Base-by-base conservation (phyloP, 37 sponge, comb jelly and placozoan genomes). In the Theonella swinhoei region DNA sequence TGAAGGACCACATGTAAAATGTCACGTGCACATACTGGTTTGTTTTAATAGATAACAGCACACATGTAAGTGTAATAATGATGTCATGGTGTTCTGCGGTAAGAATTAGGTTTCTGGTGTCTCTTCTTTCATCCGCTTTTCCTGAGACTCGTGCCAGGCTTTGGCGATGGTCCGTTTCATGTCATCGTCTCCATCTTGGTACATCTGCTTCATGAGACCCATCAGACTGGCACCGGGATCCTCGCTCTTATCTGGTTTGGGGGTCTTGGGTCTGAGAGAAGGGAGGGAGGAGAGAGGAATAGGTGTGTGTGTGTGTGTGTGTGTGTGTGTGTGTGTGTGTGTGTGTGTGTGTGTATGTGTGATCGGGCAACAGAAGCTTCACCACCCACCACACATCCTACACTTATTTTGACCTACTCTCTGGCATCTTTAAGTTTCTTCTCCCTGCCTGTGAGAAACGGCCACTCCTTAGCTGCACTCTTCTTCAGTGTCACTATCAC, bases 141-240 rank as follows among this genome's bases (percentile, higher is more conserved):
- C 87, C 69, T 93, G 95, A 9, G 94, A 83, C 77, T 99, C 97
- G 41, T 88, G 78, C 99, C 97, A 97, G 2, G 99, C 90, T 65
- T 99, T 99, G 24, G 91, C 82, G 61, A 99, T 94, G 35, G 89
- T 99, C 70, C 97, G 79, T 84, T 99, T 99, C 99, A 99, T 96
- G 7, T 99, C 97, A 78, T 99, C 99, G 70, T 99, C 99, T n/a
- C 99, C 99, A 9, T 92, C 95, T 32, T 96, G 83, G 54, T 98
- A 98, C 95, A 98, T 92, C 68, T 98, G 82, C 62, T 94, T 78
- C 99, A 98, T 94, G 62, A 98, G 43, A 19, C 87, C 80, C 99
- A 98, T 98, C 31, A 98, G 75, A 42, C 96, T 80, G 4, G 64
- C 84, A 35, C 85, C 75, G 24, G 99, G 99, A 42, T 98, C 99